Conservation (phyloP, 2,797 vertebrate species). For the Ctenosaura bakeri region DNA sequence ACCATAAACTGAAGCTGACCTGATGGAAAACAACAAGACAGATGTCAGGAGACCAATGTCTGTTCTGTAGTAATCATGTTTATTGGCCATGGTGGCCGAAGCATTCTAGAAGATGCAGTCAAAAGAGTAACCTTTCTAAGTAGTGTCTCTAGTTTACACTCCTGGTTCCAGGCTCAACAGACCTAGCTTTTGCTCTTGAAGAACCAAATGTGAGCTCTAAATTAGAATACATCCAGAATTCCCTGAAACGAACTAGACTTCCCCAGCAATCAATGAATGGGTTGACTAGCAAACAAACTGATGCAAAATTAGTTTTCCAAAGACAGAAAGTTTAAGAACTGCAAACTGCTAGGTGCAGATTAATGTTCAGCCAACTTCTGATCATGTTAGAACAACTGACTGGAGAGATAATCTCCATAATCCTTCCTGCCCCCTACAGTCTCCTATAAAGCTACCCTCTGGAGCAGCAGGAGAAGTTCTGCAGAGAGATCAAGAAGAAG, state of each 20-base stretch:
- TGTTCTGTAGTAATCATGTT: no score
- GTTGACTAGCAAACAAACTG: neutral
- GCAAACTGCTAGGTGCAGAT: neutral
- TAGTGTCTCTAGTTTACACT: neutral
- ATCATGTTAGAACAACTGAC: neutral
- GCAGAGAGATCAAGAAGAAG: neutral
- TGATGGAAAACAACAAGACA: no score
- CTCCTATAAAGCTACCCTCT: neutral
- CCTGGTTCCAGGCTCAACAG: neutral
- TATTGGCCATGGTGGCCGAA: no score
- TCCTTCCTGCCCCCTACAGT: neutral
- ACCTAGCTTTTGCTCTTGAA: neutral
- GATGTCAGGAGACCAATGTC: no score
- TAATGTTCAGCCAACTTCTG: neutral
- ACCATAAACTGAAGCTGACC: no score
- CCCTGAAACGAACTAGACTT: neutral
- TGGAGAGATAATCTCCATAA: neutral
- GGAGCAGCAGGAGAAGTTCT: neutral
- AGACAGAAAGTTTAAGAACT: neutral
- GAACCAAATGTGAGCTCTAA: neutral
- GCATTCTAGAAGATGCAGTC: no score
- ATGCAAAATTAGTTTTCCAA: neutral
- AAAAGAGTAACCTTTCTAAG: no score
- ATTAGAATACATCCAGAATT: constrained; percentile 1
- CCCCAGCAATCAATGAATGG: no score